A percentile compares a stretch with the other conserved stretches of the same genome.
These are phyloP conservation scores for Chalcosyrphus nemorum DNA, from an alignment of 2,888 invertebrate species.

Conservation along the genomic window DNA sequence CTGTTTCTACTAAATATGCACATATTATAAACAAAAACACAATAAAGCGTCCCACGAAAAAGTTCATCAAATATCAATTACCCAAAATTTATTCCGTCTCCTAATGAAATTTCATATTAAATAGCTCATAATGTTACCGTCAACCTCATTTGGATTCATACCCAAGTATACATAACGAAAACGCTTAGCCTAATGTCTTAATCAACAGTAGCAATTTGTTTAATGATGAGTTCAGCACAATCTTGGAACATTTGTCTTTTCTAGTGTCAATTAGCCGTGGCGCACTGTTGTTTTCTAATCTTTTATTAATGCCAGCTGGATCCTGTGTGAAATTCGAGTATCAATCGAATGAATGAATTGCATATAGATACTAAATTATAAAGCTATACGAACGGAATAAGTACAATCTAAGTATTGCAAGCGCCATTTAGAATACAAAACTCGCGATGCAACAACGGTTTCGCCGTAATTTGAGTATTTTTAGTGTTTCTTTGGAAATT, in stretches of 20 bases:
- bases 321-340: slow-evolving; percentile 30
- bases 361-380: neutral
- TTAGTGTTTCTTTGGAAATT: slow-evolving; percentile 2
- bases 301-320: slow-evolving; percentile 29
- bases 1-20: too few relatives aligned
- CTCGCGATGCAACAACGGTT: slow-evolving; percentile 3
- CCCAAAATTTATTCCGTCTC: neutral
- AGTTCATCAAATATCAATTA: slow-evolving; percentile 35
- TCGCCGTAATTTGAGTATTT: slow-evolving; percentile 29
- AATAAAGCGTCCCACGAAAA: neutral
- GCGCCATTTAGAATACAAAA: neutral
- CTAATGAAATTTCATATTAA: slow-evolving; percentile 17
- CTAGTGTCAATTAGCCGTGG: slow-evolving; percentile 24
- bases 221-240: neutral
- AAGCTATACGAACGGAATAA: neutral
- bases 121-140: slow-evolving; percentile 11
- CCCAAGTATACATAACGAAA: neutral
- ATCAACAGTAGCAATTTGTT: slow-evolving; percentile 19
- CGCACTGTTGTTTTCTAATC: slow-evolving; percentile 29
- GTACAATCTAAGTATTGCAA: neutral
- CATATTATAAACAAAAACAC: too few relatives aligned
- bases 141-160: slow-evolving; percentile 8
- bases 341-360: slow-evolving; percentile 40
- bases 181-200: slow-evolving; percentile 24
- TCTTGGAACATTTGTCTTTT: neutral